Percentiles rank a stretch among this genome's conserved stretches.
phyloP scores from a whole-genome alignment of 1,140 invertebrate species.

The Campoletis sonorensis region DNA sequence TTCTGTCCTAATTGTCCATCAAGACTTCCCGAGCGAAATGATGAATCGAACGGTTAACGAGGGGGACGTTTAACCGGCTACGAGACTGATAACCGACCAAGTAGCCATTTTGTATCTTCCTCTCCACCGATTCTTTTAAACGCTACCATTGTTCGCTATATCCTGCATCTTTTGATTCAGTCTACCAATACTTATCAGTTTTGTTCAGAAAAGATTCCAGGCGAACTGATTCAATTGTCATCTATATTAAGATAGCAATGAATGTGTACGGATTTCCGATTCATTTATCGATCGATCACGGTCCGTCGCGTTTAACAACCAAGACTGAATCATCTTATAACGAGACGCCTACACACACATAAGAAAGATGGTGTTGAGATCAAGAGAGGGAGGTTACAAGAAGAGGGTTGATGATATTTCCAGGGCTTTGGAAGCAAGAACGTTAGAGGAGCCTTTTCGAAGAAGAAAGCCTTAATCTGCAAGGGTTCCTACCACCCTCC shows the following conservation, averaged over 20 bases:
- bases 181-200: neutral
- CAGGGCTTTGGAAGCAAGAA: slow-evolving; percentile 35
- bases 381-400: neutral
- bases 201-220: neutral
- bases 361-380: neutral
- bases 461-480: slow-evolving; percentile 53
- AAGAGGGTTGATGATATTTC: slow-evolving; percentile 30
- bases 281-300: slow-evolving; percentile 22
- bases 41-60: slow-evolving; percentile 61
- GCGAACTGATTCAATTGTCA: neutral
- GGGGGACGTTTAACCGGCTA: slow-evolving; percentile 32
- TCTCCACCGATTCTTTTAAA: slow-evolving; percentile 20
- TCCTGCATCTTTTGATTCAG: neutral
- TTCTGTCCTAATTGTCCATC: slow-evolving; percentile 54
- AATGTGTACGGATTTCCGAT: neutral
- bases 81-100: neutral
- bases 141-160: neutral
- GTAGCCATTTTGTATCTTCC: slow-evolving; percentile 19
- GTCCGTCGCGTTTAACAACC: slow-evolving; percentile 1
- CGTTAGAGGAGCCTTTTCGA: slow-evolving; percentile 30
- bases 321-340: slow-evolving; percentile 28
- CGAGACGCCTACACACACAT: neutral
- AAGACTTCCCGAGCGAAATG: slow-evolving; percentile 55
- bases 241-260: neutral
- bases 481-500: slow-evolving; percentile 41